These are phyloP conservation scores for Litoditis marina DNA, from an alignment of 2,888 invertebrate species.

Conservation along the genomic window DNA sequence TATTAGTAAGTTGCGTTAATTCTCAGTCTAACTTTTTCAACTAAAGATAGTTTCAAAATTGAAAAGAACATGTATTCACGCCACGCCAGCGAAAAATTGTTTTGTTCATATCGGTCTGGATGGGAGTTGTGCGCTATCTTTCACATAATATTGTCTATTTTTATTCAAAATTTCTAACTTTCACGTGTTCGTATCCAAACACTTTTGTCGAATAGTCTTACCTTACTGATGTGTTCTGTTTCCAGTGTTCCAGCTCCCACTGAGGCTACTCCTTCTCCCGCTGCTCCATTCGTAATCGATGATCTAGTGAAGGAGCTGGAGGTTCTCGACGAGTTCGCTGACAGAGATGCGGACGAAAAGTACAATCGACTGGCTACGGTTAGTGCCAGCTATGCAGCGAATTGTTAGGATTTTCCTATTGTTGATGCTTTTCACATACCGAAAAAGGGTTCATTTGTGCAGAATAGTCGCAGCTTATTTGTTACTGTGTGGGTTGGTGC, in stretches of 20 bases:
- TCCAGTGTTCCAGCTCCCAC: not conserved
- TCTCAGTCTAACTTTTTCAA: too few species aligned
- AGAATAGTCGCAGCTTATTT: too few species aligned
- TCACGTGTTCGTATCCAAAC: not conserved
- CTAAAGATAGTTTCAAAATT: too few species aligned
- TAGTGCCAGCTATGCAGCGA: too few species aligned
- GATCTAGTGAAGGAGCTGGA: slow-evolving; percentile 54
- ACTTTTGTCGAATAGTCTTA: not conserved
- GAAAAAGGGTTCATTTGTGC: too few species aligned
- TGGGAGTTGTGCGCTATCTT: too few species aligned
- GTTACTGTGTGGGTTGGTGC: too few species aligned
- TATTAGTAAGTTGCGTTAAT: too few species aligned
- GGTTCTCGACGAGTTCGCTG: slow-evolving; percentile 43
- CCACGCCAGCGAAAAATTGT: too few species aligned
- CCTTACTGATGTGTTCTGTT: not conserved
- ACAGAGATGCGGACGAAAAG: slow-evolving; percentile 38
- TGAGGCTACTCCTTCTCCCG: not conserved
- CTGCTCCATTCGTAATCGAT: slow-evolving; percentile 23
- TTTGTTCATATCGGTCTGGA: too few species aligned
- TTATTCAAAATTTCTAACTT: not conserved
- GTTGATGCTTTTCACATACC: not conserved
- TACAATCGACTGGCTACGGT: slow-evolving; percentile 54
- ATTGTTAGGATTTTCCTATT: not conserved
- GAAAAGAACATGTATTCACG: too few species aligned
- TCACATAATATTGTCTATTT: not conserved